Evolutionary conservation across 2,888 invertebrate species (phyloP).

Genomic region (Glaucopsyche alexis): DNA sequence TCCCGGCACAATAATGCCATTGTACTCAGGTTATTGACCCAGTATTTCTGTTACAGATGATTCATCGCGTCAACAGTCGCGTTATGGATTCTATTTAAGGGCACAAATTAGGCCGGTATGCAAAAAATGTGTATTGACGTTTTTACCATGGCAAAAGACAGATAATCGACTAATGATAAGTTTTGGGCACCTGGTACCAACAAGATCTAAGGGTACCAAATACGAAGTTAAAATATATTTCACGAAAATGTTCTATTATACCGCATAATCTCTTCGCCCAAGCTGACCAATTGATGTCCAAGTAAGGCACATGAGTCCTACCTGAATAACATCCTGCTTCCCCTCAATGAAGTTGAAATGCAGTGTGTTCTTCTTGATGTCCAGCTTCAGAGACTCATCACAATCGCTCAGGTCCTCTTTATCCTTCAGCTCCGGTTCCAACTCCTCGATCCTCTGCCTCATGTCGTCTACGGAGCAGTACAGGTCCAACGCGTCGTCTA

Average conservation of each 20-base stretch:
- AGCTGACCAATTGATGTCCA: too few species aligned
- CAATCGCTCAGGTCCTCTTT: conserved; percentile 54
- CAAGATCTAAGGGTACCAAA: too few species aligned
- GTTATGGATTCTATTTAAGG: background rate
- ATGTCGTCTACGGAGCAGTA: conserved; percentile 85
- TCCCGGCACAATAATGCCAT: background rate
- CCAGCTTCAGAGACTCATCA: conserved; percentile 56
- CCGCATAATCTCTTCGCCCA: too few species aligned
- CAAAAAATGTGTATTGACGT: conserved; percentile 2
- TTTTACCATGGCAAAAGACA: background rate
- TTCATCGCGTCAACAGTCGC: background rate
- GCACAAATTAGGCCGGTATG: background rate
- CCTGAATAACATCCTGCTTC: conserved; percentile 71
- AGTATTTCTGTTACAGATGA: background rate
- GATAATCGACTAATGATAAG: too few species aligned
- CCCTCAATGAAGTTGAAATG: conserved; percentile 76
- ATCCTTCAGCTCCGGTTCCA: conserved; percentile 67
- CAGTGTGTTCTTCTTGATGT: conserved; percentile 65
- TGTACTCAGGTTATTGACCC: conserved; percentile 7
- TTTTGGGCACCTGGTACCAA: background rate
- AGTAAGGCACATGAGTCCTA: conserved; percentile 36
- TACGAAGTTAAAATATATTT: too few species aligned
- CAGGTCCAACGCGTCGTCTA: conserved; percentile 81
- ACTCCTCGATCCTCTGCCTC: conserved; percentile 73
- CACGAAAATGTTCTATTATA: too few species aligned